phyloP scores from a whole-genome alignment of 2,113 vertebrate genomes.

The Cyanoliseus patagonus region DNA sequence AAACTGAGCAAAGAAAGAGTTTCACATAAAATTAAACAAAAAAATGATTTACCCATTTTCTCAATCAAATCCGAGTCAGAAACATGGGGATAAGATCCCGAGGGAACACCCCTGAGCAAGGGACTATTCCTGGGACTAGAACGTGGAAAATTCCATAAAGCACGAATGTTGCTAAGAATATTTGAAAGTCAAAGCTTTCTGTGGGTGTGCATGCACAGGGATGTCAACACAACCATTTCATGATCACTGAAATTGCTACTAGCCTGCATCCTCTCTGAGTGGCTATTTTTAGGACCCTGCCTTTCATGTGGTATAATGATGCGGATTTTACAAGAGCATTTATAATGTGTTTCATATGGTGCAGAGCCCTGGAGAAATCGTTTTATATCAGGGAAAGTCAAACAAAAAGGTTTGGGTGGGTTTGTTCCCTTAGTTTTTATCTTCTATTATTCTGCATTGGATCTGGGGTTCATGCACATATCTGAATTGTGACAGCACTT shows the following conservation, averaged over 20 bases:
- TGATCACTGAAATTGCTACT: slow-evolving; percentile 75
- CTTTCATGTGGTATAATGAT: slow-evolving; percentile 83
- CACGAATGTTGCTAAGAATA: slow-evolving; percentile 35
- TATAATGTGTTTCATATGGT: slow-evolving; percentile 81
- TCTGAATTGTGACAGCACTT: background rate
- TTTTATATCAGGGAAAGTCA: slow-evolving; percentile 48
- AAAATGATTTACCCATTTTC: background rate
- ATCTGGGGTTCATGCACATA: background rate
- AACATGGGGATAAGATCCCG: background rate
- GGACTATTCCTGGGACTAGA: background rate
- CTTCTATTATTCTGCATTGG: background rate
- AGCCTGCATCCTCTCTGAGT: slow-evolving; percentile 73
- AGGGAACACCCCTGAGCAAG: background rate
- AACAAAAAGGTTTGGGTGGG: background rate
- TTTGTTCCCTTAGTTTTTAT: background rate
- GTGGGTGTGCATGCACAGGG: slow-evolving; percentile 37
- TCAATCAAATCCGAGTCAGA: background rate
- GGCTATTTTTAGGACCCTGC: slow-evolving; percentile 79
- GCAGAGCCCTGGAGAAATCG: slow-evolving; percentile 46
- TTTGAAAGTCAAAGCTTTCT: slow-evolving; percentile 38
- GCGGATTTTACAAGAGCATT: slow-evolving; percentile 81
- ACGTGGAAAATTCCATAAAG: slow-evolving; percentile 24
- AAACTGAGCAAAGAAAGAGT: background rate
- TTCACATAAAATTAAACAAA: background rate
- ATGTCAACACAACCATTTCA: slow-evolving; percentile 72